These are phyloP conservation scores for Halictus quadricinctus DNA, from an alignment of 2,888 invertebrate genomes.

Conservation along the genomic window DNA sequence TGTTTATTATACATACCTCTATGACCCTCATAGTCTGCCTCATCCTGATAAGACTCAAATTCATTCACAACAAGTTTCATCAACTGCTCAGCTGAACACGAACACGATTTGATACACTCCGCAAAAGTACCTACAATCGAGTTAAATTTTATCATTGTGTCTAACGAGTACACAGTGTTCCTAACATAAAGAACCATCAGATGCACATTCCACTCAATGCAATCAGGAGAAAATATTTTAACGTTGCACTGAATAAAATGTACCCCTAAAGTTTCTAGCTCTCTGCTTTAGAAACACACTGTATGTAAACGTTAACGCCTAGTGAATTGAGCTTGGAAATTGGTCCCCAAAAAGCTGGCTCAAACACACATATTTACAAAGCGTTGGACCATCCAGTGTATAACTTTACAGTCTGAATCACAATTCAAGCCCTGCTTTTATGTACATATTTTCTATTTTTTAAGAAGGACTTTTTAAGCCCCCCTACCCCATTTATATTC, in stretches of 20 bases:
- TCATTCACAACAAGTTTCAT: constrained; percentile 90
- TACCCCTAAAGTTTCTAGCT: neutral
- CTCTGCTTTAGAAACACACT: neutral
- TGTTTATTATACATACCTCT: constrained; percentile 81
- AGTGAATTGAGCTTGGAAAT: too few species aligned
- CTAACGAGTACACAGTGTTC: neutral
- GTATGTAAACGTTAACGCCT: too few species aligned
- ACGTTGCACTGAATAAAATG: neutral
- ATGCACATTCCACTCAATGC: neutral
- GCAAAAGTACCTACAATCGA: constrained; percentile 86
- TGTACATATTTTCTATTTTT: too few species aligned
- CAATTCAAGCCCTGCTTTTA: too few species aligned
- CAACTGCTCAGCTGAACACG: constrained; percentile 90
- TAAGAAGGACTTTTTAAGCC: too few species aligned
- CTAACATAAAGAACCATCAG: neutral
- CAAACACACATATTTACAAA: too few species aligned
- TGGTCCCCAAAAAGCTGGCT: too few species aligned
- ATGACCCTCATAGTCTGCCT: constrained; percentile 87
- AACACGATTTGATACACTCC: constrained; percentile 89
- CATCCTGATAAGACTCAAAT: constrained; percentile 95
- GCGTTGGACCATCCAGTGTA: too few species aligned
- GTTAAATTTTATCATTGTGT: neutral
- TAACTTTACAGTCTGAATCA: too few species aligned
- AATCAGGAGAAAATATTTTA: neutral
- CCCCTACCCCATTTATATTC: too few species aligned